Conservation (phyloP, 2,797 vertebrate genomes). For the Hirundo rustica region DNA sequence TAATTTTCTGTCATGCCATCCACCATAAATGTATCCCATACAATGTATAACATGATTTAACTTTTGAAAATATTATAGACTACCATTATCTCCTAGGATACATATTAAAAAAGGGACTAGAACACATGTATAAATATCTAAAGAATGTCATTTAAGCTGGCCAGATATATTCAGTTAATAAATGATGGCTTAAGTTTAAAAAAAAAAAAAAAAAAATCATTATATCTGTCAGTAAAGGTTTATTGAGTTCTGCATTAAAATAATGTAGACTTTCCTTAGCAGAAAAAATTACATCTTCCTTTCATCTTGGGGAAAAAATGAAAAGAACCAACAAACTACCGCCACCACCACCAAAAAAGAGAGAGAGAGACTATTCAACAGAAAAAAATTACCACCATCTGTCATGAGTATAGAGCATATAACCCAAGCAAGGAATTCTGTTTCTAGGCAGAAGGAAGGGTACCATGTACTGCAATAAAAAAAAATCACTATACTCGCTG, state of each 20-base stretch:
- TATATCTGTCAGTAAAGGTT: background rate
- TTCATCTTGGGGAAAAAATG: background rate
- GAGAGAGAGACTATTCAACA: background rate
- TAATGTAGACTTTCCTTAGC: background rate
- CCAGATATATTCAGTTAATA: constrained; percentile 9
- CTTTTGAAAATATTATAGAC: constrained; percentile 26
- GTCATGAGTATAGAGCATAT: constrained; percentile 16
- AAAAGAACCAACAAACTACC: background rate
- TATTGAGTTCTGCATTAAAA: background rate
- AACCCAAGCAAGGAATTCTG: constrained; percentile 31
- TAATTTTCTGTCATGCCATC: constrained; percentile 13
- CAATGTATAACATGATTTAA: background rate
- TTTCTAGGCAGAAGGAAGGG: constrained; percentile 38
- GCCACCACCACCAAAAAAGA: no score
- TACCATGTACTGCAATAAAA: background rate
- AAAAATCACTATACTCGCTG: background rate
- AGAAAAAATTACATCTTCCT: background rate
- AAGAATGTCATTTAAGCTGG: background rate
- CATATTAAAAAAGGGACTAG: background rate
- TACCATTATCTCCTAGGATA: background rate
- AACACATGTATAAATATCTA: constrained; percentile 15
- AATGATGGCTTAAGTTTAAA: background rate
- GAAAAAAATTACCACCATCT: constrained; percentile 46
- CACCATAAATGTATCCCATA: background rate
- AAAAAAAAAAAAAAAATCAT: constrained; percentile 43